Percentiles rank a stretch among this genome's conserved stretches.
phyloP scores from a whole-genome alignment of 1,140 invertebrate genomes.

The Acromyrmex charruanus region DNA sequence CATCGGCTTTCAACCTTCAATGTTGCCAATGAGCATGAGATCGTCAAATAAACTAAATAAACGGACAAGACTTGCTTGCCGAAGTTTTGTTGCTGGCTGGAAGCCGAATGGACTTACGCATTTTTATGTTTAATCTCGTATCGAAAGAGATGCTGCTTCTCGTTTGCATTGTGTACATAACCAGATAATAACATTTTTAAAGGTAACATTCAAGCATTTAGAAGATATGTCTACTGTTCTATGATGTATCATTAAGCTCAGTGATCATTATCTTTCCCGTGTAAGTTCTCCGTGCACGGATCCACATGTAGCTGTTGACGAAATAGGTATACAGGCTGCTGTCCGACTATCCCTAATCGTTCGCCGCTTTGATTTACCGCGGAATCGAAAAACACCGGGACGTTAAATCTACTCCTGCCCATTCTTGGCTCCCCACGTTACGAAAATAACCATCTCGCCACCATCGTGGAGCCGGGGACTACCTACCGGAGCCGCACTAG shows the following conservation, averaged over 20 bases:
- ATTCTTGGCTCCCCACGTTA: slow-evolving; percentile 86
- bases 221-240: neutral
- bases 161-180: slow-evolving; percentile 42
- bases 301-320: neutral
- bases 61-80: neutral
- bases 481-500: slow-evolving; percentile 56
- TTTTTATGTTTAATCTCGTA: slow-evolving; percentile 13
- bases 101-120: neutral
- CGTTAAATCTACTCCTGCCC: slow-evolving; percentile 82
- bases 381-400: slow-evolving; percentile 72
- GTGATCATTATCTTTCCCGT: neutral
- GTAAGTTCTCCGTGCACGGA: neutral
- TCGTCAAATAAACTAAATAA: slow-evolving; percentile 11
- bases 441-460: slow-evolving; percentile 85
- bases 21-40: neutral
- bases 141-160: slow-evolving; percentile 26
- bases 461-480: slow-evolving; percentile 50
- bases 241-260: neutral
- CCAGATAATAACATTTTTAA: neutral
- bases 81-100: neutral
- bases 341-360: slow-evolving; percentile 19
- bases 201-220: slow-evolving; percentile 2
- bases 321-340: slow-evolving; percentile 23
- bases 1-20: neutral
- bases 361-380: slow-evolving; percentile 56